Evolutionary conservation across 2,113 vertebrate species (phyloP).

Genomic region (Platichthys flesus): DNA sequence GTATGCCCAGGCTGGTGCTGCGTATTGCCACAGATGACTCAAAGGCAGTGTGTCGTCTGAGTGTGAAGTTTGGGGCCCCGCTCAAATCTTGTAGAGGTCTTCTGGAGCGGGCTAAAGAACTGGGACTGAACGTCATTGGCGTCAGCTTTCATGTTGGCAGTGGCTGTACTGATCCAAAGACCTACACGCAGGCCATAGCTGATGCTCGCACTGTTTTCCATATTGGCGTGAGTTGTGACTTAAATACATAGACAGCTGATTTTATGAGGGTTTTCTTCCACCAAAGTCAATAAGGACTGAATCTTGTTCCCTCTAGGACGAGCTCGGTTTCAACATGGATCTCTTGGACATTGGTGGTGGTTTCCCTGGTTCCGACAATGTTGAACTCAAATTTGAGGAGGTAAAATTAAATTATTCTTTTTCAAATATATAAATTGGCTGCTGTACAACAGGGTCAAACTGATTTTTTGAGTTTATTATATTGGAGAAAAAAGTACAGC

Average conservation of each 20-base stretch:
- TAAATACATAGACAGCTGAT: neutral
- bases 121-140: slow-evolving; percentile 91
- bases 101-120: slow-evolving; percentile 91
- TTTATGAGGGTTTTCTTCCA: neutral
- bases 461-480: no score
- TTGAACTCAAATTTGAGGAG: slow-evolving; percentile 97
- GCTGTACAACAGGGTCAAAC: neutral
- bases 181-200: slow-evolving; percentile 91
- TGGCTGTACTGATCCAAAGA: slow-evolving; percentile 92
- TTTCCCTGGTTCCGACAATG: slow-evolving; percentile 96
- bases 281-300: neutral
- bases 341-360: slow-evolving; percentile 97
- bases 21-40: slow-evolving; percentile 97
- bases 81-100: slow-evolving; percentile 92
- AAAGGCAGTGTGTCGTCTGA: slow-evolving; percentile 93
- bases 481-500: neutral
- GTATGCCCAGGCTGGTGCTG: slow-evolving; percentile 87
- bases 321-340: slow-evolving; percentile 92
- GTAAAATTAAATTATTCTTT: slow-evolving; percentile 64
- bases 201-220: slow-evolving; percentile 96
- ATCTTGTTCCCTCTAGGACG: slow-evolving; percentile 77
- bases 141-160: slow-evolving; percentile 99
- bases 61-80: slow-evolving; percentile 95
- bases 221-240: slow-evolving; percentile 88
- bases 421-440: no score